Conservation (phyloP, 2,888 invertebrate species). For the Cryptocephalus primarius region DNA sequence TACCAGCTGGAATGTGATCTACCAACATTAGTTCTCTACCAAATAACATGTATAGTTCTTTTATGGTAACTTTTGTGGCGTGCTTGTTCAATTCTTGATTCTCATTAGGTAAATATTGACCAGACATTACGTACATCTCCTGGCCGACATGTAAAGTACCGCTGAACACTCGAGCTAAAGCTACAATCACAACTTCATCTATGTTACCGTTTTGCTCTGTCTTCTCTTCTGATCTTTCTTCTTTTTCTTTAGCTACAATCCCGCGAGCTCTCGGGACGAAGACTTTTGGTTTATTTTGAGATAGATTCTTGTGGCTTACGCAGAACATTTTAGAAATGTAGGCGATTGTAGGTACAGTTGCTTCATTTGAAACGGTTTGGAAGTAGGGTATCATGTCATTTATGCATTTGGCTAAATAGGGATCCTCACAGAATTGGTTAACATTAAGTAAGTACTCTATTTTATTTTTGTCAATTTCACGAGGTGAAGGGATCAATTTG, state of each 20-base stretch:
- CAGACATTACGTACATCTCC: slow-evolving; percentile 72
- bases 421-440: slow-evolving; percentile 39
- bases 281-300: slow-evolving; percentile 67
- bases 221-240: slow-evolving; percentile 2
- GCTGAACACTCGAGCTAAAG: slow-evolving; percentile 88
- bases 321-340: slow-evolving; percentile 87
- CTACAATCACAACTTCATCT: slow-evolving; percentile 59
- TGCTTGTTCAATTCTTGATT: slow-evolving; percentile 9
- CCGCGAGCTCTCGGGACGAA: slow-evolving; percentile 48
- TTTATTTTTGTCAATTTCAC: slow-evolving; percentile 60
- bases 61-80: slow-evolving; percentile 52
- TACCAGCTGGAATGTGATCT: slow-evolving; percentile 77
- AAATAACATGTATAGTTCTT: slow-evolving; percentile 80
- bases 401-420: slow-evolving; percentile 61
- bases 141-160: slow-evolving; percentile 69
- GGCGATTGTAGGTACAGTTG: slow-evolving; percentile 56
- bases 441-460: slow-evolving; percentile 76
- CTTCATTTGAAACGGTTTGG: slow-evolving; percentile 26
- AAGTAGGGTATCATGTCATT: slow-evolving; percentile 38
- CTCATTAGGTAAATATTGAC: slow-evolving; percentile 71
- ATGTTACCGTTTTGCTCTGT: slow-evolving; percentile 19
- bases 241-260: neutral
- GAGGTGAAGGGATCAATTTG: slow-evolving; percentile 71
- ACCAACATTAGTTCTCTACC: slow-evolving; percentile 80
- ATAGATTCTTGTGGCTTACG: slow-evolving; percentile 60